Conservation (phyloP, 1,140 invertebrate genomes). For the Pachypeltis micranthus region DNA sequence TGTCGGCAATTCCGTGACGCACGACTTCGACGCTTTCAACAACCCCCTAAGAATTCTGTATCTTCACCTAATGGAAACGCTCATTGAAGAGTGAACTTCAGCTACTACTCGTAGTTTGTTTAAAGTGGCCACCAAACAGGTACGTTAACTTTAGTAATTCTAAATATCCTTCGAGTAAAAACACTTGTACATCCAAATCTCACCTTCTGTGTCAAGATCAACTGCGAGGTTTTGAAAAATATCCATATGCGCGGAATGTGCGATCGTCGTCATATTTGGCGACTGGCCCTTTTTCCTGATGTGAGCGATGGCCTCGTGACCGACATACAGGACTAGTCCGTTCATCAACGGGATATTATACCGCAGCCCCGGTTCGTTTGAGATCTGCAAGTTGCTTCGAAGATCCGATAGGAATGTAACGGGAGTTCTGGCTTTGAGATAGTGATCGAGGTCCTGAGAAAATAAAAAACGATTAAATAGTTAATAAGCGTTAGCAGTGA, state of each 20-base stretch:
- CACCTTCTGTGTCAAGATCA: constrained; percentile 91
- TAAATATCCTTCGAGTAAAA: too few species aligned
- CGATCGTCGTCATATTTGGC: constrained; percentile 91
- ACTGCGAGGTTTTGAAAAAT: constrained; percentile 98
- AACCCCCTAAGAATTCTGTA: too few species aligned
- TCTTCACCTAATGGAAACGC: too few species aligned
- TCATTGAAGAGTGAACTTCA: too few species aligned
- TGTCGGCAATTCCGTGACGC: too few species aligned
- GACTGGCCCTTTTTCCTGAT: constrained; percentile 77
- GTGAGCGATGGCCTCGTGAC: constrained; percentile 84
- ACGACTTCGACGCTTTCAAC: too few species aligned
- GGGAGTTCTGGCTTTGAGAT: constrained; percentile 84
- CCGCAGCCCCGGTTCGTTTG: constrained; percentile 70
- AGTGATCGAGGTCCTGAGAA: constrained; percentile 77
- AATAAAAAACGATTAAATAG: too few species aligned
- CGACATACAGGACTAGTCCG: constrained; percentile 92
- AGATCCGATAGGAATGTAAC: constrained; percentile 92
- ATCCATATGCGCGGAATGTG: constrained; percentile 96
- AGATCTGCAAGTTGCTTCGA: constrained; percentile 73
- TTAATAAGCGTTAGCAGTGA: too few species aligned
- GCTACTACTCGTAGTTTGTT: too few species aligned
- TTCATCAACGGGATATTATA: constrained; percentile 97
- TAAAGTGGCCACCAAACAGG: too few species aligned
- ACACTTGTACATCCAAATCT: neutral
- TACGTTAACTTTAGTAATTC: too few species aligned